Percentiles rank a stretch among this genome's conserved stretches.
phyloP scores from a whole-genome alignment of 2,797 vertebrate genomes.

The Orientallactaga sibirica region DNA sequence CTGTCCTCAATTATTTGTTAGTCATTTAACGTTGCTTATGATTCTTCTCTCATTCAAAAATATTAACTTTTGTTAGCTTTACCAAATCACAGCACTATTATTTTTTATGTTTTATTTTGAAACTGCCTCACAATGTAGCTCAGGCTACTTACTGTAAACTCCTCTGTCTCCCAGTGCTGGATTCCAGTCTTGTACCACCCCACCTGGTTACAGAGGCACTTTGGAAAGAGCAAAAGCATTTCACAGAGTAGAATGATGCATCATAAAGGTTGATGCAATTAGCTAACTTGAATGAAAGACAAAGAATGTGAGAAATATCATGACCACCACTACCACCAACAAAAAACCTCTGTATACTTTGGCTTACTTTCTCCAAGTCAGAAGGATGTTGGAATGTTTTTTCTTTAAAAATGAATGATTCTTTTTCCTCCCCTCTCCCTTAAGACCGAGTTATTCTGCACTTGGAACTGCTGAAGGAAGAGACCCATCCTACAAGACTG shows the following conservation, averaged over 20 bases:
- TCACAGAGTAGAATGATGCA: not conserved
- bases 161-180: not conserved
- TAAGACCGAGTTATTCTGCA: not conserved
- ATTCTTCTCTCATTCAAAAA: not conserved
- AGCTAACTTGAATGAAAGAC: not conserved
- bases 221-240: not conserved
- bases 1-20: not conserved
- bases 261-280: not conserved
- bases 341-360: not conserved
- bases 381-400: not conserved
- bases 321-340: no score
- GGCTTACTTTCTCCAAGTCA: constrained; percentile 15
- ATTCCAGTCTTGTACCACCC: not conserved
- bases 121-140: not conserved
- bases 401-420: not conserved
- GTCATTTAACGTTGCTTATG: not conserved
- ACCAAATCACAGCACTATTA: not conserved
- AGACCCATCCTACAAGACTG: not conserved
- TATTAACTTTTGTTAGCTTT: constrained; percentile 29
- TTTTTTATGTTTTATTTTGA: not conserved
- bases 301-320: constrained; percentile 7
- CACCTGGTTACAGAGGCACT: not conserved
- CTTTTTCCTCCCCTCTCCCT: not conserved
- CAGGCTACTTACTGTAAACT: not conserved
- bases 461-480: not conserved